These are phyloP conservation scores for Phoeniculus purpureus DNA, from an alignment of 2,797 vertebrate species.

Conservation along the genomic window DNA sequence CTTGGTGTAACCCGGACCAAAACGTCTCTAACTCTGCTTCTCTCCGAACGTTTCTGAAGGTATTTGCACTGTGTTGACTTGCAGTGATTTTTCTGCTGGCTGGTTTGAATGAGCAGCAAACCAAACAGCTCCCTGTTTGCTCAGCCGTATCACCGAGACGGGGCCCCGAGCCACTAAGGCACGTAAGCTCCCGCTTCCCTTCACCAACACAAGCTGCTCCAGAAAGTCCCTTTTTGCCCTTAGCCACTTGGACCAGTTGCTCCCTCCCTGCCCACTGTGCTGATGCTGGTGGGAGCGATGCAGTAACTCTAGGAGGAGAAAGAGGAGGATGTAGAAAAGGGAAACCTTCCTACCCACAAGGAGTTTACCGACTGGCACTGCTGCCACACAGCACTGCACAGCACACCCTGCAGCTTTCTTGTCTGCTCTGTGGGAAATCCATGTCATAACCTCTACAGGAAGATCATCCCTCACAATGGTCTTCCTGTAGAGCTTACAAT, in stretches of 20 bases:
- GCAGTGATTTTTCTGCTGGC: slow-evolving; percentile 5
- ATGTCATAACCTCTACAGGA: background rate
- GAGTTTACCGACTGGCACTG: background rate
- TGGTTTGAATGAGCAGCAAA: slow-evolving; percentile 46
- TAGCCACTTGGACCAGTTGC: background rate
- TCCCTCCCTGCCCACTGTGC: background rate
- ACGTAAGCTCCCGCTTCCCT: background rate
- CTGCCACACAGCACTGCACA: background rate
- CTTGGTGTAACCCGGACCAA: slow-evolving; percentile 39
- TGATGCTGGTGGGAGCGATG: background rate
- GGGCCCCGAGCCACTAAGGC: background rate
- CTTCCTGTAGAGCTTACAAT: background rate
- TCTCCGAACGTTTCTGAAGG: background rate
- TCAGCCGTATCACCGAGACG: background rate
- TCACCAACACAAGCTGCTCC: background rate
- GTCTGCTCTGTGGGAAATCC: background rate
- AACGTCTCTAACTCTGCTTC: slow-evolving; percentile 18
- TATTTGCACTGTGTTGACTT: slow-evolving; percentile 21
- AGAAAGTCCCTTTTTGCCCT: background rate
- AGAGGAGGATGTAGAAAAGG: background rate
- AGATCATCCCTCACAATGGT: background rate
- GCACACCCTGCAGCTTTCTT: background rate
- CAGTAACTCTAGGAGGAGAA: background rate
- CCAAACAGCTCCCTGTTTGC: slow-evolving; percentile 52
- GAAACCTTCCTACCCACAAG: background rate